Evolutionary conservation across 2,797 vertebrate genomes (phyloP), one percentile per base, ranked within the genome.

Genomic region (Scolopax rusticola): DNA sequence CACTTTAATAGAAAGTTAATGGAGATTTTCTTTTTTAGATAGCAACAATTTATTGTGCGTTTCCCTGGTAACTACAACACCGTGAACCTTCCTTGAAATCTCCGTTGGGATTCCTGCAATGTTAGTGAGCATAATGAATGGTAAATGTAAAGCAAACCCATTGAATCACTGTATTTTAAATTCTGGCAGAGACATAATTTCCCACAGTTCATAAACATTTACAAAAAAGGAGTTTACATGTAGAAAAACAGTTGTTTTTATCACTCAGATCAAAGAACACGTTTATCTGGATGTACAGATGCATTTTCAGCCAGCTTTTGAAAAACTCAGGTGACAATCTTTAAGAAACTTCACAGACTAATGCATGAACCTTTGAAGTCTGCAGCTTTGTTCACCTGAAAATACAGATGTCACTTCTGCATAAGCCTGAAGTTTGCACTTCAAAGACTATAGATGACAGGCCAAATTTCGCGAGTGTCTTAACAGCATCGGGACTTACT

Each of bases 161-260:
- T 91, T 85, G 86, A 94, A 95, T 92, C 86, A 76, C 75, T 93
- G 83, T 89, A 80, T 93, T 97, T 96, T 87, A 91, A 90, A 95
- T 96, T 94, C 90, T 97, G 92, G 90, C 91, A 96, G 93, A 84
- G 91, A 93, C 79, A 60, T 95, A 93, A 95, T 97, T 96, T 96
- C 91, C 94, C 78, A 84, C 89, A 87, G 88, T 94, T 97, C 94
- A 97, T 97, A 96, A 97, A 95, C 96, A 94, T 96, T 97, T 96
- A 95, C 48, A 48, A 95, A 97, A 93, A 80, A 79, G 59, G 63
- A 86, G 80, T 95, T 95, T 96, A 96, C 92, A 96, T 60, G 87
- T 50, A 94, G 75, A 90, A 96, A 96, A 95, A 13, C 68, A 85
- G 90, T 92, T 96, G 90, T 94, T 96, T 95, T 94, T 92, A 94